Base-by-base conservation (phyloP, 2,113 vertebrate genomes). In the Numenius arquata region DNA sequence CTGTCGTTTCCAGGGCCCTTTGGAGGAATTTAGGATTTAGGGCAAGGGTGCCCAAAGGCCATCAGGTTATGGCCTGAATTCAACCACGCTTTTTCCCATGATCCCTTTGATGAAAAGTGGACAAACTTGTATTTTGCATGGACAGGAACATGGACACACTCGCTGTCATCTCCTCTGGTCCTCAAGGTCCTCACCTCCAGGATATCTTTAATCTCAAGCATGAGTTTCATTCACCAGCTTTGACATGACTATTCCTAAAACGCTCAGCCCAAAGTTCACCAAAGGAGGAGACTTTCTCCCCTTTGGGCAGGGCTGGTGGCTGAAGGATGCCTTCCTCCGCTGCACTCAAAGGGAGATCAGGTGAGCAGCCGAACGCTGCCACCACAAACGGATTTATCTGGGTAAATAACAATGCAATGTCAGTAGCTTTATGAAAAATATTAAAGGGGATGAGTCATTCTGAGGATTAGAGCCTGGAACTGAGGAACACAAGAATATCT, bases 391-490 rank as follows among this genome's bases (percentile, higher is more conserved):
- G 71, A 56, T 21, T 86, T 81, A 15, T 15, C 10, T 65, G 94
- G 70, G 88, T 88, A 87, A 90, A 83, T 52, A 80, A 45, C 12
- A 56, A 72, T 12, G 53, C 38, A 30, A 20, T 9, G 53, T 50
- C 88, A 53, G 13, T 30, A 82, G 79, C 72, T 93, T 89, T 8
- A 30, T 38, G 89, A 74, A 81, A 94, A 95, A 63, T 76, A 40
- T 50, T 5, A 5, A 53, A 59, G 71, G 65, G 71, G 34, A 73
- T 65, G 91, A 97, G 56, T 82, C 93, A 56, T 34, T 70, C 66
- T 38, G 68, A 89, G 91, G 85, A 88, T 92, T 82, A 67, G 58
- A 92, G 91, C 45, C 79, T 63, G 45, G 75, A 79, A 77, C 12
- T 9, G 76, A 92, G 85, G 86, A 77, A 36, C 83, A 56, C 59